phyloP scores from a whole-genome alignment of 2,797 vertebrate genomes.

The Adelosebastes latens region DNA sequence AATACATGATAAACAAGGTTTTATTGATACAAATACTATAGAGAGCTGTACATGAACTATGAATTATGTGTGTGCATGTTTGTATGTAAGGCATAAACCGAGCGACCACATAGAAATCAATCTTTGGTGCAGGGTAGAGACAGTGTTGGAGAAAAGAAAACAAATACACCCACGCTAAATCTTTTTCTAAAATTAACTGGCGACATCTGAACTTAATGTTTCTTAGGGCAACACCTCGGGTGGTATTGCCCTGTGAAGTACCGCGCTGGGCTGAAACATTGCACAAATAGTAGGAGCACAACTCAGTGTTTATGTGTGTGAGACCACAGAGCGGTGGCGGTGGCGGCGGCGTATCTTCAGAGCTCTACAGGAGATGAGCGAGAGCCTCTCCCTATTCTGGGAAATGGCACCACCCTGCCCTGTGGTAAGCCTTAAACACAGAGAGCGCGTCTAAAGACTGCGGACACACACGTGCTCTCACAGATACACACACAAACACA shows the following conservation, averaged over 20 bases:
- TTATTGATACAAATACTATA: background rate
- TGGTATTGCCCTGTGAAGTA: constrained; percentile 13
- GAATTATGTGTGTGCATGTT: background rate
- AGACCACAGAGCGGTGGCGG: constrained; percentile 43
- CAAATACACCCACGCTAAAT: background rate
- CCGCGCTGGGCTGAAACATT: constrained; percentile 12
- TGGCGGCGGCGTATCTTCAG: constrained; percentile 40
- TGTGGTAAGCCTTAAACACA: constrained; percentile 79
- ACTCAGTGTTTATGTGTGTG: constrained; percentile 48
- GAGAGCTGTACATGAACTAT: background rate
- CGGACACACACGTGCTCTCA: constrained; percentile 15
- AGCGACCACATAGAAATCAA: background rate
- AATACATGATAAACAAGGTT: background rate
- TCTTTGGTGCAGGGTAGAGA: background rate
- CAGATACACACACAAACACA: constrained; percentile 11
- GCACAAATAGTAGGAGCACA: constrained; percentile 17
- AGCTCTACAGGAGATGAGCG: constrained; percentile 33
- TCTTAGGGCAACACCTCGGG: background rate
- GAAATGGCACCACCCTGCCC: constrained; percentile 72
- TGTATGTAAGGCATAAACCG: background rate
- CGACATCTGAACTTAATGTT: constrained; percentile 21
- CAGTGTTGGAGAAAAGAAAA: background rate
- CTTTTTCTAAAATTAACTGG: background rate
- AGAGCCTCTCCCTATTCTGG: constrained; percentile 76
- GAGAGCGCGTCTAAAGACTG: constrained; percentile 48